Evolutionary conservation across 2,113 vertebrate genomes (phyloP).

Genomic region (Otolemur garnettii): DNA sequence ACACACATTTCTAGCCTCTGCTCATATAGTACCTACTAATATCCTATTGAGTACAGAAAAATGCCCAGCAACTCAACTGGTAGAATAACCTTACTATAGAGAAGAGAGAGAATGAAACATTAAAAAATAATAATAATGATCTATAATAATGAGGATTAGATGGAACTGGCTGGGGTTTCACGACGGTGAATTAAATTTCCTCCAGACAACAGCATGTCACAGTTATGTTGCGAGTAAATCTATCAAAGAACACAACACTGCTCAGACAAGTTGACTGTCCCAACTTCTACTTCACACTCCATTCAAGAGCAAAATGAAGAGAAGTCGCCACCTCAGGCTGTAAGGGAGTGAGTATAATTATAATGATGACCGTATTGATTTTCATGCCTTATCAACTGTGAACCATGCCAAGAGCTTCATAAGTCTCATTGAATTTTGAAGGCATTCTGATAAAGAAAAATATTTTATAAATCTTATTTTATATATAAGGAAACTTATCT

Average conservation of each 20-base stretch:
- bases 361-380: background rate
- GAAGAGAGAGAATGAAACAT: background rate
- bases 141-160: background rate
- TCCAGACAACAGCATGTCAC: background rate
- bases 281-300: background rate
- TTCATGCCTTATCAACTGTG: background rate
- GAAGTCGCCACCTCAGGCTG: accelerated
- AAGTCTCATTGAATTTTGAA: background rate
- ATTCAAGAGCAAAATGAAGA: background rate
- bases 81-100: background rate
- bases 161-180: background rate
- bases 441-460: background rate
- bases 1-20: background rate
- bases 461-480: background rate
- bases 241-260: background rate
- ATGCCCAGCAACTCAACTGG: background rate
- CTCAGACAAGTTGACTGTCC: background rate
- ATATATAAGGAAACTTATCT: background rate
- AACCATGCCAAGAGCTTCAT: background rate
- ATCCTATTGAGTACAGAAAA: background rate
- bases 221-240: background rate
- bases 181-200: background rate
- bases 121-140: background rate
- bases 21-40: background rate
- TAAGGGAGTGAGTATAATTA: background rate